Percentiles rank a stretch among this genome's conserved stretches.
phyloP scores from a whole-genome alignment of 2,888 invertebrate genomes.

The Caenorhabditis sp. region DNA sequence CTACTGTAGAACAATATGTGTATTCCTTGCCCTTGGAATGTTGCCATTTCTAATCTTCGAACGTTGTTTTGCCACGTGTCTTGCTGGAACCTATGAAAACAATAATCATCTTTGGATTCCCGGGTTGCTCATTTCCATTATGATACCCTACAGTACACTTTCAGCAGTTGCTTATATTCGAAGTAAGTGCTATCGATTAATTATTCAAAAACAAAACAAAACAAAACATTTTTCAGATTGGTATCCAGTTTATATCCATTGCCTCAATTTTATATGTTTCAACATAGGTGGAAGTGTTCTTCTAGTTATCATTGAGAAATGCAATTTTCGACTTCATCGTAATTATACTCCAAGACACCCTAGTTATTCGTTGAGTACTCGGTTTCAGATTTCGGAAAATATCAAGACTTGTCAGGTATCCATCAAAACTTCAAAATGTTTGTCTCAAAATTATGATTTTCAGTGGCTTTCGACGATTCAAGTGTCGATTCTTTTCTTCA shows the following conservation, averaged over 20 bases:
- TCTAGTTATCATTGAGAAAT: conserved; percentile 22
- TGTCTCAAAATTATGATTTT: background rate
- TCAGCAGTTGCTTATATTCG: conserved; percentile 26
- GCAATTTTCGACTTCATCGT: conserved; percentile 5
- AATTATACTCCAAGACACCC: background rate
- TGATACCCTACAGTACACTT: conserved; percentile 29
- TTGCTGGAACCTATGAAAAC: conserved; percentile 28
- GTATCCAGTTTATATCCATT: conserved; percentile 25
- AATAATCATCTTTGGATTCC: conserved; percentile 31
- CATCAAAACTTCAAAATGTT: too few species aligned
- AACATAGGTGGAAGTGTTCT: conserved; percentile 28
- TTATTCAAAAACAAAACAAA: too few species aligned
- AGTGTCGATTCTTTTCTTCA: conserved; percentile 29
- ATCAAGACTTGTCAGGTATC: conserved; percentile 33
- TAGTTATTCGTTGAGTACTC: conserved; percentile 27
- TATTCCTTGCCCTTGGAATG: conserved; percentile 34
- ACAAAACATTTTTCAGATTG: conserved; percentile 21
- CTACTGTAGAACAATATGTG: conserved; percentile 34
- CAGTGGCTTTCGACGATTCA: conserved; percentile 34
- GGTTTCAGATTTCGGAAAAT: conserved; percentile 40
- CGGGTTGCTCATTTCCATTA: conserved; percentile 14
- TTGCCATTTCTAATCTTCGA: conserved; percentile 36
- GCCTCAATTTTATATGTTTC: conserved; percentile 14
- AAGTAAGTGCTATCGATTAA: conserved; percentile 14
- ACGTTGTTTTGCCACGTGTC: conserved; percentile 35